Evolutionary conservation across 2,888 invertebrate species (phyloP).

Genomic region (Tyria jacobaeae): DNA sequence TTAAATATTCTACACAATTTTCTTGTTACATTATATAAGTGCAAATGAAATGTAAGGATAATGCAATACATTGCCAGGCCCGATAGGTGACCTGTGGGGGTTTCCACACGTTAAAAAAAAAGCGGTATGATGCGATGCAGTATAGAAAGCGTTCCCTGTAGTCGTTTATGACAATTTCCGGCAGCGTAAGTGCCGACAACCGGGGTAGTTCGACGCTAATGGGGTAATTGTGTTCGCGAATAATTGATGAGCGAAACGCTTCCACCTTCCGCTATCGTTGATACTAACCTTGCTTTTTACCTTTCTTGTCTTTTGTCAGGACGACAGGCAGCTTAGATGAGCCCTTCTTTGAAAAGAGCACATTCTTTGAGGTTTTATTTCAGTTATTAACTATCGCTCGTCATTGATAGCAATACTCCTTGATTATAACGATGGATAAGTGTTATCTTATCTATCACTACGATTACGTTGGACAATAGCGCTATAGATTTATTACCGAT

Average conservation of each 20-base stretch:
- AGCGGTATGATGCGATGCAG: not conserved
- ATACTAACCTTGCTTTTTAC: conserved; percentile 52
- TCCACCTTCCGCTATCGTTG: conserved; percentile 66
- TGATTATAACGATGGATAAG: conserved; percentile 10
- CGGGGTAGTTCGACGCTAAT: conserved; percentile 65
- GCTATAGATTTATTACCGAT: conserved; percentile 2
- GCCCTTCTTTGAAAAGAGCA: not conserved
- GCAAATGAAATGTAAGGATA: no score
- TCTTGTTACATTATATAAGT: no score
- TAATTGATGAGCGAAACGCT: conserved; percentile 70
- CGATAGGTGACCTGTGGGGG: no score
- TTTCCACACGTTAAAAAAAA: no score
- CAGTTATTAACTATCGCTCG: conserved; percentile 9
- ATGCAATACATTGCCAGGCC: no score
- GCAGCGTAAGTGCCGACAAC: conserved; percentile 57
- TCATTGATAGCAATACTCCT: conserved; percentile 13
- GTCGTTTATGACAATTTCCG: conserved; percentile 63
- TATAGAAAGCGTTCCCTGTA: conserved; percentile 40
- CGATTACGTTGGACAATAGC: conserved; percentile 4
- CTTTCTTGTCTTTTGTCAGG: conserved; percentile 3
- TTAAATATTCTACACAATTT: no score
- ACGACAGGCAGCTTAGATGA: not conserved
- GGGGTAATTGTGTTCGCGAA: conserved; percentile 71
- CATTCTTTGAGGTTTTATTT: not conserved
- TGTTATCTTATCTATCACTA: conserved; percentile 10